phyloP scores from a whole-genome alignment of 2,797 vertebrate species.

The Syngnathus acus region DNA sequence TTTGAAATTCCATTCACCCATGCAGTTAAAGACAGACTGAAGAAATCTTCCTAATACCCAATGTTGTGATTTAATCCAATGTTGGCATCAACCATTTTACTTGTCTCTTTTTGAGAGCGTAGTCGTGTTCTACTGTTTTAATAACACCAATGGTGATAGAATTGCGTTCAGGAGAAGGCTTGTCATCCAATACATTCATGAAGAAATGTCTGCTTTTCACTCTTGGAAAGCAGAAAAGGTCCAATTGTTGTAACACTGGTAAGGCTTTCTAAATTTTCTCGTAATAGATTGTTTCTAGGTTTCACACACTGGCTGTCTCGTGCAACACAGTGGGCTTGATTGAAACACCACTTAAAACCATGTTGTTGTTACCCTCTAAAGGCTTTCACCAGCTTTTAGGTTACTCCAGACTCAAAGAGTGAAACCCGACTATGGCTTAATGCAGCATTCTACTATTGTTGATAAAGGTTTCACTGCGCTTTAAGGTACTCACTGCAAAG shows the following conservation, averaged over 20 bases:
- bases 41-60: background rate
- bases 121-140: background rate
- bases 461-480: constrained; percentile 24
- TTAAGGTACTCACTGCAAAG: constrained; percentile 19
- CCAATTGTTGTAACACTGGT: background rate
- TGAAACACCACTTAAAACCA: constrained; percentile 42
- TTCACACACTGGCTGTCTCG: constrained; percentile 15
- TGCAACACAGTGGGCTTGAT: constrained; percentile 18
- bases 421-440: constrained; percentile 7
- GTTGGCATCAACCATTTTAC: background rate
- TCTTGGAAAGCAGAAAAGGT: background rate
- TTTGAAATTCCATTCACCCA: background rate
- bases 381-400: constrained; percentile 44
- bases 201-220: background rate
- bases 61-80: background rate
- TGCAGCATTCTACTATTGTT: constrained; percentile 8
- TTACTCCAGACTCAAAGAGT: constrained; percentile 18
- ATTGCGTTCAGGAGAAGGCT: background rate
- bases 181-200: background rate
- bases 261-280: background rate
- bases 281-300: background rate
- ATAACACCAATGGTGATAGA: background rate
- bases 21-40: background rate
- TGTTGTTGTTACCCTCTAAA: constrained; percentile 18
- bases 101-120: background rate